Evolutionary conservation across 2,113 vertebrate species (phyloP), one percentile per base, ranked within the genome.

Genomic region (Actenoides hombroni): DNA sequence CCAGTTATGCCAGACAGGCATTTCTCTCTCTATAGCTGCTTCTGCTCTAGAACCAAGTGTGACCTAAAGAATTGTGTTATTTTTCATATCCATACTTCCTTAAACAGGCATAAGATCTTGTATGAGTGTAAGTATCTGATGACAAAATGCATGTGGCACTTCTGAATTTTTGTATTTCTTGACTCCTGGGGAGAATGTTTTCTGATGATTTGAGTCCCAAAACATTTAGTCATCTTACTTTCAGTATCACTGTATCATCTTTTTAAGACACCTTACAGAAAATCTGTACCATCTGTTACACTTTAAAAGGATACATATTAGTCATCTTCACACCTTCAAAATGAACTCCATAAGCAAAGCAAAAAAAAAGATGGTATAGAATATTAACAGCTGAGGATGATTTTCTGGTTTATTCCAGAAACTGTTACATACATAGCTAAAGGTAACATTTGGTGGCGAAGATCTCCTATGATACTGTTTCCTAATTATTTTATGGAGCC

Each of bases 241-340:
- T 67, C 69, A 51, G 49, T 69, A 81, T 73, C 69, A 74, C 83
- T 67, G 10, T 61, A 78, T 16, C 71, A 67, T 90, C 67, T 86
- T 74, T 70, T 86, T 44, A 75, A 84, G 81, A 59, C 57, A 93
- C 39, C 78, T 96, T 76, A 73, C n/a, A 80, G 78, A 84, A 95
- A 83, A 67, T 79, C 68, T 86, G 73, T 44, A 37, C 84, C 93
- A 91, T 94, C 92, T 95, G 73, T 90, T 71, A 20, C 37, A 39
- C 18, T 81, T 81, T 9, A 33, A 64, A 94, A 91, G 65, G 51
- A 64, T 29, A 31, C 12, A 4, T 54, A 79, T 94, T 94, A 79
- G 67, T 92, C 88, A 86, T 91, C 86, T 74, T 88, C 65, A 48
- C 80, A 77, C 65, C 61, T 95, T 79, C 67, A 73, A 60, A 78